Conservation (phyloP, 1,140 invertebrate species). For the Zeugodacus cucurbitae region DNA sequence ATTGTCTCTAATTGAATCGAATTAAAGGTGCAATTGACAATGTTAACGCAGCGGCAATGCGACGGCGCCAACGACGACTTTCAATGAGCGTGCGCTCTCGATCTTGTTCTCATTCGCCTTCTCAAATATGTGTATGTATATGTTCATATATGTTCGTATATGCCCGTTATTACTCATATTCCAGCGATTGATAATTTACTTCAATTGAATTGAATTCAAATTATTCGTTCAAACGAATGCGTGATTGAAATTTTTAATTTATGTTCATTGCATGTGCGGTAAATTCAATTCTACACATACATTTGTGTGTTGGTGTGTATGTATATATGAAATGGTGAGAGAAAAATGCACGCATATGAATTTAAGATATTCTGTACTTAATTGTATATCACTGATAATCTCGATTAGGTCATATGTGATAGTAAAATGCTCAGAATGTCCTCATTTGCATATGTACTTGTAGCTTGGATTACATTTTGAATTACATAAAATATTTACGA, state of each 20-base stretch:
- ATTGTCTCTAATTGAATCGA: slow-evolving; percentile 67
- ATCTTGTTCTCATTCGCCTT: background rate
- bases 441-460: background rate
- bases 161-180: background rate
- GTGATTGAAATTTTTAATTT: slow-evolving; percentile 41
- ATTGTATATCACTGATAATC: background rate
- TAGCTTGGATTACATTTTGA: slow-evolving; percentile 40
- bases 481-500: too few species aligned
- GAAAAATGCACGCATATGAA: background rate
- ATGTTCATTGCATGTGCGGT: background rate
- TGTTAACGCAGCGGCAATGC: slow-evolving; percentile 43
- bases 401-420: background rate
- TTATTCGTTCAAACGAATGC: slow-evolving; percentile 38
- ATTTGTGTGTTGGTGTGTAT: background rate
- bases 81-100: background rate
- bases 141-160: background rate
- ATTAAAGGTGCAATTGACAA: slow-evolving; percentile 53
- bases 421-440: background rate
- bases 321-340: background rate
- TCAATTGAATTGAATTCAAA: slow-evolving; percentile 43
- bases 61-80: background rate
- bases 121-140: background rate
- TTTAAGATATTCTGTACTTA: background rate
- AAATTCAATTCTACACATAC: background rate
- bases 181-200: slow-evolving; percentile 16